Evolutionary conservation across 2,797 vertebrate genomes (phyloP).

Genomic region (Melanotaenia pygmaea): DNA sequence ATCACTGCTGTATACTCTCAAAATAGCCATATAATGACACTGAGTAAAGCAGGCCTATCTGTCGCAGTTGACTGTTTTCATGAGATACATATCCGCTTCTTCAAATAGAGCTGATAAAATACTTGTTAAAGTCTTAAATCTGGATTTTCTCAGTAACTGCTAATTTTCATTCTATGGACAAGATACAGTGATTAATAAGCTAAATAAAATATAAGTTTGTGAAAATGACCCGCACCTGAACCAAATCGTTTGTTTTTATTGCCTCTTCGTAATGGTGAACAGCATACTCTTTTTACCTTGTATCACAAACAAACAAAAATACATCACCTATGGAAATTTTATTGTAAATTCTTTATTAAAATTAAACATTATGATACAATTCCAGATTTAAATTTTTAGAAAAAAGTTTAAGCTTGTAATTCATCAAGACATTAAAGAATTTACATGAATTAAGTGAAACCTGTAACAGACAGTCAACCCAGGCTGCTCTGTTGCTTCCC

Average conservation of each 20-base stretch:
- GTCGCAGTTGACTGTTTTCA: background rate
- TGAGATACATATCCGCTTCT: background rate
- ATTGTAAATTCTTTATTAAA: background rate
- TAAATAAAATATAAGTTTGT: background rate
- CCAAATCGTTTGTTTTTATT: background rate
- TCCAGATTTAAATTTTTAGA: too few relatives aligned
- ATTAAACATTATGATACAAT: background rate
- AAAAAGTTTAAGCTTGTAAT: too few relatives aligned
- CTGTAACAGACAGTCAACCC: background rate
- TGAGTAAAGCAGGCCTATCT: slow-evolving; percentile 24
- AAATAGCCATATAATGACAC: slow-evolving; percentile 46
- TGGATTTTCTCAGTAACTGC: background rate
- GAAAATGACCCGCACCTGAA: background rate
- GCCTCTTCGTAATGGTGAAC: background rate
- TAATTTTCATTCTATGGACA: background rate
- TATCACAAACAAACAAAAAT: too few relatives aligned
- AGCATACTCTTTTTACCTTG: too few relatives aligned
- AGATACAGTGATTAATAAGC: background rate
- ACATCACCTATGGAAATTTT: too few relatives aligned
- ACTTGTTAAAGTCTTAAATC: too few relatives aligned
- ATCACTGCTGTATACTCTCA: slow-evolving; percentile 37
- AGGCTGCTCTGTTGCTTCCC: background rate
- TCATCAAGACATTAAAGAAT: background rate
- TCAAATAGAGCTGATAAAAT: background rate
- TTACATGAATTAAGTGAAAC: background rate